These are phyloP conservation scores for Caerostris extrusa DNA, from an alignment of 1,140 invertebrate species.

Conservation along the genomic window DNA sequence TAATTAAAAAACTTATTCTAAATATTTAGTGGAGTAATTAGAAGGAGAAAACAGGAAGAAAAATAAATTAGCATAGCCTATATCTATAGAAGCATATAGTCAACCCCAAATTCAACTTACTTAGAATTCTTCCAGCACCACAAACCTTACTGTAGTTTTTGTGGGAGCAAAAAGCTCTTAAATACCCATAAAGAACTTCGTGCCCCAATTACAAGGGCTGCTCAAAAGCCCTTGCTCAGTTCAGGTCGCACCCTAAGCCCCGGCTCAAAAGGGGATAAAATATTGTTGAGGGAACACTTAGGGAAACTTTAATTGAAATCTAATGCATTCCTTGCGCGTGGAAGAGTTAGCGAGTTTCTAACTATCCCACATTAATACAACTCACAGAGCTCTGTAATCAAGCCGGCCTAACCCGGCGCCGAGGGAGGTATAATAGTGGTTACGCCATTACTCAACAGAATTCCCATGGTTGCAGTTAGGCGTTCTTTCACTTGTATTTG, in stretches of 20 bases:
- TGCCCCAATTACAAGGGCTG: slow-evolving; percentile 29
- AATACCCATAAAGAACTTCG: slow-evolving; percentile 47
- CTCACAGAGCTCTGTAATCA: slow-evolving; percentile 58
- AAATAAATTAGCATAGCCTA: no score
- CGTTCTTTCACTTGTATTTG: slow-evolving; percentile 71
- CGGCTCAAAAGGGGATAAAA: slow-evolving; percentile 39
- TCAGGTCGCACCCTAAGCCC: background rate
- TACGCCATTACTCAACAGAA: slow-evolving; percentile 68
- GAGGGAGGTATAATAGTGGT: slow-evolving; percentile 70
- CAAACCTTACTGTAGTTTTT: background rate
- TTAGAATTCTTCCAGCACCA: background rate
- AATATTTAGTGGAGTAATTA: no score
- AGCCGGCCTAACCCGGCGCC: slow-evolving; percentile 57
- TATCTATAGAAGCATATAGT: background rate
- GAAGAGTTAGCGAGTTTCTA: slow-evolving; percentile 41
- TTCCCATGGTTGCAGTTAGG: slow-evolving; percentile 68
- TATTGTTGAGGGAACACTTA: slow-evolving; percentile 58
- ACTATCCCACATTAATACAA: slow-evolving; percentile 47
- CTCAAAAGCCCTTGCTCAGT: background rate
- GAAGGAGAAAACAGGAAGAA: no score
- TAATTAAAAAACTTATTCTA: no score
- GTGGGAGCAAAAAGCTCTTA: background rate
- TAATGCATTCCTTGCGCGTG: slow-evolving; percentile 65
- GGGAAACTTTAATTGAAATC: slow-evolving; percentile 70
- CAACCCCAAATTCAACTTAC: background rate